phyloP scores from a whole-genome alignment of 2,888 invertebrate genomes.

The Escarpia spicata region DNA sequence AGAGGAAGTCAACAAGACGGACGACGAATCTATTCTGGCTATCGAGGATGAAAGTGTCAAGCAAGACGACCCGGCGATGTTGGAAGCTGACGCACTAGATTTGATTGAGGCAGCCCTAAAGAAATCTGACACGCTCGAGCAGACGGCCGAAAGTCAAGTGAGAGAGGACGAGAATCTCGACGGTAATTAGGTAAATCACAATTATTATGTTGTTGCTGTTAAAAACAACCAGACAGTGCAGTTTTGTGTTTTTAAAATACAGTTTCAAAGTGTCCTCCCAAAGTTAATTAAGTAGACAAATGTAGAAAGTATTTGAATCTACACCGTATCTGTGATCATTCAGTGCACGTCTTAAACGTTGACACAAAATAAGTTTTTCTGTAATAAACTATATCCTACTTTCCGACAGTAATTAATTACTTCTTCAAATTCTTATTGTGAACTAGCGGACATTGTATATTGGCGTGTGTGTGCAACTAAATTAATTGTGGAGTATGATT shows the following conservation, averaged over 20 bases:
- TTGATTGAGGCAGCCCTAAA: neutral
- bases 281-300: neutral
- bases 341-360: neutral
- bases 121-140: neutral
- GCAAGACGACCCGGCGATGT: neutral
- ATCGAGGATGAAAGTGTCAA: neutral
- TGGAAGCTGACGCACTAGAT: neutral
- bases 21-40: neutral
- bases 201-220: neutral
- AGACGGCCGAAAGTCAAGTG: neutral
- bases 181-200: neutral
- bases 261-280: neutral
- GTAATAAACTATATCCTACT: neutral
- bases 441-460: neutral
- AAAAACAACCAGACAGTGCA: neutral
- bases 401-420: neutral
- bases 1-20: neutral
- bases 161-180: neutral
- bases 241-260: neutral
- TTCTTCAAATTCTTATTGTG: neutral
- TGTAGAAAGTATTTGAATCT: neutral
- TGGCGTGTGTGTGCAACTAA: neutral
- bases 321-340: neutral
- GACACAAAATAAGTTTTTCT: neutral
- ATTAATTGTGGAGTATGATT: neutral